A percentile compares a stretch with the other conserved stretches of the same genome.
phyloP scores from a whole-genome alignment of 2,797 vertebrate genomes.

The Artibeus lituratus region DNA sequence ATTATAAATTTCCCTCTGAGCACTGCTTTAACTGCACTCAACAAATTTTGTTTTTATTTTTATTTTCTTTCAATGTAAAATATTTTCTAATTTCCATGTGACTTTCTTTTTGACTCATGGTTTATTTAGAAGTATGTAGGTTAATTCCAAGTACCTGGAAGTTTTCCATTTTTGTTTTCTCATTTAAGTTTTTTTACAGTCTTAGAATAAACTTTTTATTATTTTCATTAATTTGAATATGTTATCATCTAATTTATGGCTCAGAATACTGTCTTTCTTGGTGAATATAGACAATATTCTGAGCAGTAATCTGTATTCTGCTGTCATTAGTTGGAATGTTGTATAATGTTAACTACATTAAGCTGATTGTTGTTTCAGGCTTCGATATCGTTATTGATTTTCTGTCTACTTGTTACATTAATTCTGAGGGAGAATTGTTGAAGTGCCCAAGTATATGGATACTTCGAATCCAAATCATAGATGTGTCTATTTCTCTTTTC shows the following conservation, averaged over 20 bases:
- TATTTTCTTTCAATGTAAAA: constrained; percentile 11
- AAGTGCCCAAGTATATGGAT: neutral
- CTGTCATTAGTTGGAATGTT: neutral
- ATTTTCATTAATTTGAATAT: neutral
- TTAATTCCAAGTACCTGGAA: neutral
- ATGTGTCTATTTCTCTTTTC: neutral
- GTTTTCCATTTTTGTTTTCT: neutral
- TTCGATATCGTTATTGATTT: constrained; percentile 25
- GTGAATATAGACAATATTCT: neutral
- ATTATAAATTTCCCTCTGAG: neutral
- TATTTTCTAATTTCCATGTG: neutral
- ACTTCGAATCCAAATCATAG: neutral
- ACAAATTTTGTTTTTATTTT: neutral
- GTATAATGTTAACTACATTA: constrained; percentile 37
- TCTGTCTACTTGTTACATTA: neutral
- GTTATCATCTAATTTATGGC: neutral
- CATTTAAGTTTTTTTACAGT: neutral
- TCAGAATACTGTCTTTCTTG: neutral
- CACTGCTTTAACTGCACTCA: neutral
- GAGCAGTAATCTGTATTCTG: neutral
- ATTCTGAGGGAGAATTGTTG: neutral
- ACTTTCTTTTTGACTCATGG: neutral
- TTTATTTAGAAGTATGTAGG: neutral
- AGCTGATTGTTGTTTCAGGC: neutral
- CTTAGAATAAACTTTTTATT: neutral